These are phyloP conservation scores for Drosophila seclusa DNA, from an alignment of 2,888 invertebrate genomes.

Conservation along the genomic window DNA sequence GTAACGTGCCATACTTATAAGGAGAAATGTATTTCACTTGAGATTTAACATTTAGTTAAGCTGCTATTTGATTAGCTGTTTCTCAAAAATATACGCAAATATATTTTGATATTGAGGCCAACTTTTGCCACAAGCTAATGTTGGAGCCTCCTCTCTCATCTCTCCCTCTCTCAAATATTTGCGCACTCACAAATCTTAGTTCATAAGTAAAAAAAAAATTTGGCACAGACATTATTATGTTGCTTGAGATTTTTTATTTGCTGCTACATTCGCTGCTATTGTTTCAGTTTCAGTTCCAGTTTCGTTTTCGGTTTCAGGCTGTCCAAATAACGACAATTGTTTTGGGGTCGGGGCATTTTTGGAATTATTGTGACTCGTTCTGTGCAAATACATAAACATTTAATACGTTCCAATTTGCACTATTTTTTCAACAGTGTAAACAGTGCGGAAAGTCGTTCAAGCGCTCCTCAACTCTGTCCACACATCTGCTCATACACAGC, in stretches of 20 bases:
- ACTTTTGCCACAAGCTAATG: constrained; percentile 11
- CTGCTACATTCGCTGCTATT: constrained; percentile 27
- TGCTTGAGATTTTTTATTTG: constrained; percentile 71
- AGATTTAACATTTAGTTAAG: constrained; percentile 71
- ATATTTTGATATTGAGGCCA: constrained; percentile 14
- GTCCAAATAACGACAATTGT: constrained; percentile 49
- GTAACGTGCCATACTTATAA: constrained; percentile 1
- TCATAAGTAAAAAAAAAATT: constrained; percentile 57
- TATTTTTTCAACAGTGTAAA: constrained; percentile 88
- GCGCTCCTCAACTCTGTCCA: constrained; percentile 97
- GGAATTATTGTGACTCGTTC: constrained; percentile 31
- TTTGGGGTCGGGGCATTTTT: not conserved
- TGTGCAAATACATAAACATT: constrained; percentile 23
- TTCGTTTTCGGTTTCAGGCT: constrained; percentile 40
- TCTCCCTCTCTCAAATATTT: constrained; percentile 67
- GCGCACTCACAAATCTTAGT: constrained; percentile 75
- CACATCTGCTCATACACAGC: constrained; percentile 98
- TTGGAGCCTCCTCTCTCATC: not conserved
- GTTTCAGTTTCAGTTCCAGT: constrained; percentile 9
- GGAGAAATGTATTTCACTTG: constrained; percentile 58
- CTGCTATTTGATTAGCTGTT: constrained; percentile 69
- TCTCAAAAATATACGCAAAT: constrained; percentile 45
- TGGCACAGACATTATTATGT: constrained; percentile 59
- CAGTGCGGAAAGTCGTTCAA: constrained; percentile 99
- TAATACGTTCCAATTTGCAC: constrained; percentile 40